Evolutionary conservation across 2,113 vertebrate genomes (phyloP).

Genomic region (Trinectes maculatus): DNA sequence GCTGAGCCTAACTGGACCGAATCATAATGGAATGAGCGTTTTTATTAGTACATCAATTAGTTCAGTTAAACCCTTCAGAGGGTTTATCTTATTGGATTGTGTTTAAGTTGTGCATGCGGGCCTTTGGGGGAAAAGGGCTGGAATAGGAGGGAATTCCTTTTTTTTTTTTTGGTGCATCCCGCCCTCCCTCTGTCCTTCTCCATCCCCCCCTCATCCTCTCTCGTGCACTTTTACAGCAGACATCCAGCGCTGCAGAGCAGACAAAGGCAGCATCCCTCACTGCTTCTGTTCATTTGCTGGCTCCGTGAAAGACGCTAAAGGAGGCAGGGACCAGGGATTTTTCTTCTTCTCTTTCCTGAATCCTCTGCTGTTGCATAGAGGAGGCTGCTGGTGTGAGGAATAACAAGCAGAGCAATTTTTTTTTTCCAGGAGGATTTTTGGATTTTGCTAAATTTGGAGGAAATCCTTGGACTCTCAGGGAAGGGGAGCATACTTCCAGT

Average conservation of each 20-base stretch:
- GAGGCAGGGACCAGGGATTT: constrained; percentile 22
- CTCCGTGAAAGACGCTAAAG: constrained; percentile 43
- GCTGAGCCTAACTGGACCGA: constrained; percentile 47
- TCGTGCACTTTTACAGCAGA: constrained; percentile 69
- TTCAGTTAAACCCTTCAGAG: constrained; percentile 46
- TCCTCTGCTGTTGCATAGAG: constrained; percentile 18
- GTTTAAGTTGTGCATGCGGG: constrained; percentile 44
- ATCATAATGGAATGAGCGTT: constrained; percentile 29
- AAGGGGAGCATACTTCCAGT: constrained; percentile 5
- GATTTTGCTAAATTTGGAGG: constrained; percentile 38
- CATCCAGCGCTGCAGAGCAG: constrained; percentile 72
- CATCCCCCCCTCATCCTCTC: constrained; percentile 66
- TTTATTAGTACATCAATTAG: constrained; percentile 18
- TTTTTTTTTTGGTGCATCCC: constrained; percentile 28
- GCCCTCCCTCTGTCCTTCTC: constrained; percentile 51
- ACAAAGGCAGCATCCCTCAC: constrained; percentile 69
- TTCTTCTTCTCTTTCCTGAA: constrained; percentile 26
- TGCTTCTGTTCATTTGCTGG: constrained; percentile 54
- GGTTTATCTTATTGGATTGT: constrained; percentile 36
- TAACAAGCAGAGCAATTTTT: constrained; percentile 24
- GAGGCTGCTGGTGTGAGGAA: constrained; percentile 32
- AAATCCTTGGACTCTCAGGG: constrained; percentile 26
- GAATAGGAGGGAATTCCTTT: constrained; percentile 62
- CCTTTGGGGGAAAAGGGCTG: constrained; percentile 22
- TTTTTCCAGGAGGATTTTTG: constrained; percentile 36